Base-by-base conservation (phyloP, 2,888 invertebrate genomes). In the Linnaemya tessellans region DNA sequence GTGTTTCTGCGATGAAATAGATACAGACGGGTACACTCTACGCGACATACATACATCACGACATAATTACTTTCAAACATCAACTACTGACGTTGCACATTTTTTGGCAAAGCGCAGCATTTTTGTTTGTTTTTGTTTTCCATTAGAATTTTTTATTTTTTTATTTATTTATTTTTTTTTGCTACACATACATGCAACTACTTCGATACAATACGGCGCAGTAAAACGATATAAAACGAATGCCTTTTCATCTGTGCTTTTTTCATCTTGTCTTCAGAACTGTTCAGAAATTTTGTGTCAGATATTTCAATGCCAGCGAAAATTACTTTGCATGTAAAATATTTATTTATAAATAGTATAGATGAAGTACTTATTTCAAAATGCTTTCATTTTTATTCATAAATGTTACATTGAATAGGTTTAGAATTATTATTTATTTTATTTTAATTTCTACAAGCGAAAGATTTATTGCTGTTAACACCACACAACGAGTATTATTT, bases 291-390 rank as follows among this genome's bases (percentile, higher is more conserved):
- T 51, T 49, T 68, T 41, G 38, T 80, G 38, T 80, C 58, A 77
- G 73, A 54, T 83, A 80, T 85, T 79, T 82, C 84, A 85, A 85
- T 85, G 87, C 74, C 83, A 84, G 74, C 79, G 84, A 35, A 56
- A 64, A 62, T 82, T 80, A 80, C 80, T 84, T 84, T 56, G 64
- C 46, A 64, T 71, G 41, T 51, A 18, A 60, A 11, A 25, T 18
- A 46, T 51, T 41, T 60, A n/a, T 75, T 43, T 49, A 60, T 20
- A 64, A 49, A n/a, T 51, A 49, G 10, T 62, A 74, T 62, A 51
- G 51, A 56, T 54, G 11, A 54, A 22, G 13, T 54, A 22, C 18
- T n/a, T 71, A 58, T 73, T 73, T 54, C 18, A 56, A 70, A 70
- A 43, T 70, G 56, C 43, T 43, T 43, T 71, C 1, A 41, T 38